Evolutionary conservation across 2,888 invertebrate species (phyloP), one percentile per base, ranked within the genome.

Genomic region (Caenorhabditis sinica): DNA sequence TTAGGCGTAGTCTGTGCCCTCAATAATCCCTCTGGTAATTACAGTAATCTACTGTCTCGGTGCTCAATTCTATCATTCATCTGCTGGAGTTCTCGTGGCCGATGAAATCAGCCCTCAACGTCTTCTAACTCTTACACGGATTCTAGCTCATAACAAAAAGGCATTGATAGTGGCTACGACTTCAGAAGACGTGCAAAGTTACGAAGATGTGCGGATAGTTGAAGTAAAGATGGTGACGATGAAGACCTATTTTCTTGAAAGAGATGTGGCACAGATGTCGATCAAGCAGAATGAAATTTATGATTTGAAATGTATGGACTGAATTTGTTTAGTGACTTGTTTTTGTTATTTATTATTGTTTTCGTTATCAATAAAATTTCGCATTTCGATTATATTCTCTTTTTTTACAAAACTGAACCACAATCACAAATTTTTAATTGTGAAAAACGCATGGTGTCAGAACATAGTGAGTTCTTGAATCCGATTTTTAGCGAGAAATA

Each of bases 21-120:
- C 2, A 36, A 20, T 30, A 51, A 66, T 56, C n/a, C n/a, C n/a
- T 25, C 17, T 40, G 13, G 5, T 28, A 2, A 23, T 83, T 79
- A 15, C 69, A 83, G 83, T 85, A 71, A 82, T 85, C 51, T 85
- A 85, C 69, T 69, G 68, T 8, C 73, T 82, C 13, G 85, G 85
- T n/a, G 30, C 76, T 5, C 68, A 82, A 40, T 72, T 28, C 43
- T 85, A 56, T 71, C 85, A 85, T 60, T 45, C 85, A 13, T 77
- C 82, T 2, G 85, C 85, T 33, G 85, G 77, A 13, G 82, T 85
- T n/a, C 69, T 82, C 17, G 53, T 82, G 9, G 49, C 63, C 20
- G 79, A 82, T 30, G 25, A 40, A 15, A 69, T 82, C 33, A 51
- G 63, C 15, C 82, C 82, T 15, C 36, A 74, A 13, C 61, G 56